These are phyloP conservation scores for Ctenoplectra terminalis DNA, from an alignment of 1,140 invertebrate genomes.

Conservation along the genomic window DNA sequence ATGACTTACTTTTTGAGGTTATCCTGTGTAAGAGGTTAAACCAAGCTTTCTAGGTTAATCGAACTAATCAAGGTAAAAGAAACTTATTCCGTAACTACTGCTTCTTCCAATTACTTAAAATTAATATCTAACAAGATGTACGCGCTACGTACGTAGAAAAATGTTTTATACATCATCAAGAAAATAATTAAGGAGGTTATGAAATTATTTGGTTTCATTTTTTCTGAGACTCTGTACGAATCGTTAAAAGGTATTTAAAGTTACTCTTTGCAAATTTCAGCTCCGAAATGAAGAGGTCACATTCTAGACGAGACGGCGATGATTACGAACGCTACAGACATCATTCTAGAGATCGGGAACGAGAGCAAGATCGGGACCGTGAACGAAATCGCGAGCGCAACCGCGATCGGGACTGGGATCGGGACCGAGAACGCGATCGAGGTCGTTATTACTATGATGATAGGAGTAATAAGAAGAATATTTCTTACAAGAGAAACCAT, in stretches of 20 bases:
- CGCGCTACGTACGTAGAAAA: too few relatives aligned
- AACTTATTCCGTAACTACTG: too few relatives aligned
- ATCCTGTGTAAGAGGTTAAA: background rate
- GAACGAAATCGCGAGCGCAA: background rate
- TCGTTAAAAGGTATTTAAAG: background rate
- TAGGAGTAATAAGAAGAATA: slow-evolving; percentile 1
- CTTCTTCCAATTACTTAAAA: too few relatives aligned
- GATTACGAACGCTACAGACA: background rate
- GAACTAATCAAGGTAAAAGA: too few relatives aligned
- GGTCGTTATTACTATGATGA: slow-evolving; percentile 8
- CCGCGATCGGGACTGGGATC: background rate
- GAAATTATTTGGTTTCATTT: background rate
- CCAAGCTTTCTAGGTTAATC: background rate
- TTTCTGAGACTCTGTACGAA: background rate
- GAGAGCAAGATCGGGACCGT: background rate
- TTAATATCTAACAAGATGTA: too few relatives aligned
- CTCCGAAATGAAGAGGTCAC: slow-evolving; percentile 39
- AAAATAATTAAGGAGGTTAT: too few relatives aligned
- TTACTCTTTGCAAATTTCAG: background rate
- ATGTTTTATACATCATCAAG: too few relatives aligned
- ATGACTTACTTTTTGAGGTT: slow-evolving; percentile 8
- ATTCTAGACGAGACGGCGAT: slow-evolving; percentile 13
- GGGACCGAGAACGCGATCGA: background rate
- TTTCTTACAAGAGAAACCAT: background rate
- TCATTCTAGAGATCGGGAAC: background rate